phyloP scores from a whole-genome alignment of 2,797 vertebrate genomes.

The Melanogrammus aeglefinus region DNA sequence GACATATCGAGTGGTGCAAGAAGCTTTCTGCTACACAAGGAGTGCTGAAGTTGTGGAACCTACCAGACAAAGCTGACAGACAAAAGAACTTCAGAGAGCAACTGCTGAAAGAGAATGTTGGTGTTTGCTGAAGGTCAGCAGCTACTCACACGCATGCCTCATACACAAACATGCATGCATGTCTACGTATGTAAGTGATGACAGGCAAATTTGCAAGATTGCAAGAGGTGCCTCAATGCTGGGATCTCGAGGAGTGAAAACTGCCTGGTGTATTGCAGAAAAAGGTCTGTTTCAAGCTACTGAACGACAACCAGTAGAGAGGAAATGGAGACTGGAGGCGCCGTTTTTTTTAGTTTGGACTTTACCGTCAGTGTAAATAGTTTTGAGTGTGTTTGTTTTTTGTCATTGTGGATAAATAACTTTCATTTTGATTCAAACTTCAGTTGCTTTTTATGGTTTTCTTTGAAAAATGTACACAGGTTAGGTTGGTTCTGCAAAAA shows the following conservation, averaged over 20 bases:
- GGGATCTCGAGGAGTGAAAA: no score
- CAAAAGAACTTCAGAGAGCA: not conserved
- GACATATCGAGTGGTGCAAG: not conserved
- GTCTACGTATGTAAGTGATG: no score
- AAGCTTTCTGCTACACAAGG: not conserved
- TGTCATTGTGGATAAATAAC: not conserved
- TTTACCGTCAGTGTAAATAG: not conserved
- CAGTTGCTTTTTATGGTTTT: not conserved
- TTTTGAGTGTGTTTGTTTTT: not conserved
- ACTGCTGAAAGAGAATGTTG: not conserved
- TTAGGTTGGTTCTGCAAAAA: no score
- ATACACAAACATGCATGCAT: no score
- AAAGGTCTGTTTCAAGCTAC: not conserved
- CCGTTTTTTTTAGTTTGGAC: no score
- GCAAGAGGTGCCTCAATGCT: no score
- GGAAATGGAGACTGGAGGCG: no score
- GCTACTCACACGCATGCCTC: not conserved
- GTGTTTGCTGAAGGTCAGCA: slow-evolving; percentile 1
- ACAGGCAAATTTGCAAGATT: no score
- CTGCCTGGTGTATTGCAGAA: not conserved
- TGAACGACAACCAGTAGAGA: not conserved
- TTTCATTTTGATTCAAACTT: not conserved
- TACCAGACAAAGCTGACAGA: not conserved
- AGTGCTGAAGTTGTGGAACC: not conserved
- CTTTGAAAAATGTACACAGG: not conserved